Percentiles rank a stretch among this genome's conserved stretches.
These are phyloP conservation scores for Cygnus buccinator DNA, from an alignment of 2,113 vertebrate species.

Conservation along the genomic window DNA sequence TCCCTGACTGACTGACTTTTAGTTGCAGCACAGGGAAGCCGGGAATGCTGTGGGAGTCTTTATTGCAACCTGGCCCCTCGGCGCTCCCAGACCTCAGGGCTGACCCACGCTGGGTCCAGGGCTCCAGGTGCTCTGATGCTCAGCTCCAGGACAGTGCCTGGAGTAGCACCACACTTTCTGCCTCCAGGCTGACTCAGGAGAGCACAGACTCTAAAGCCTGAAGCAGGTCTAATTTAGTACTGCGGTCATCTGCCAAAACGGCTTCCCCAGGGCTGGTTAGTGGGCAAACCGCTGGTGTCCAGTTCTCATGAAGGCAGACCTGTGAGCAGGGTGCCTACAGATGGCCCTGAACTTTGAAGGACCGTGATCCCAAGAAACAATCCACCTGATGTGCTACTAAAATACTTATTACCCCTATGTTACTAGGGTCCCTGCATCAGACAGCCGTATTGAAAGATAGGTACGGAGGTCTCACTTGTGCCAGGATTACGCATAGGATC, in stretches of 20 bases:
- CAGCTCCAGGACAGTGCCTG: neutral
- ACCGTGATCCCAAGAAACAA: neutral
- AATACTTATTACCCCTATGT: neutral
- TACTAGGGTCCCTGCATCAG: neutral
- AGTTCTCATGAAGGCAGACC: neutral
- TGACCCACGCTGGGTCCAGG: accelerated
- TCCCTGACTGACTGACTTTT: neutral
- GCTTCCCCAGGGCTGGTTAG: neutral
- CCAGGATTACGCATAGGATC: neutral
- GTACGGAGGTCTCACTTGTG: neutral
- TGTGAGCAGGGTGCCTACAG: neutral
- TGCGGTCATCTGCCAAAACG: neutral
- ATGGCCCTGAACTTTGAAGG: neutral
- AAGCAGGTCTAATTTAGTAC: neutral
- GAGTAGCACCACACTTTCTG: neutral
- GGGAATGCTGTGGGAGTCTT: neutral
- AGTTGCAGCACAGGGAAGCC: neutral
- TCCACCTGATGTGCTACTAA: neutral
- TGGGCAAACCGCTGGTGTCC: neutral
- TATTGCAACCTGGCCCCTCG: neutral
- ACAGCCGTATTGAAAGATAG: neutral
- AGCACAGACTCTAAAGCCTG: neutral
- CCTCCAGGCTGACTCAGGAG: neutral
- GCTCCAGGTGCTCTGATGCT: neutral
- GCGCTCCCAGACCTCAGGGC: neutral